Percentiles rank a stretch among this genome's conserved stretches.
These are phyloP conservation scores for Silvanus unidentatus DNA, from an alignment of 2,888 invertebrate genomes.

Conservation along the genomic window DNA sequence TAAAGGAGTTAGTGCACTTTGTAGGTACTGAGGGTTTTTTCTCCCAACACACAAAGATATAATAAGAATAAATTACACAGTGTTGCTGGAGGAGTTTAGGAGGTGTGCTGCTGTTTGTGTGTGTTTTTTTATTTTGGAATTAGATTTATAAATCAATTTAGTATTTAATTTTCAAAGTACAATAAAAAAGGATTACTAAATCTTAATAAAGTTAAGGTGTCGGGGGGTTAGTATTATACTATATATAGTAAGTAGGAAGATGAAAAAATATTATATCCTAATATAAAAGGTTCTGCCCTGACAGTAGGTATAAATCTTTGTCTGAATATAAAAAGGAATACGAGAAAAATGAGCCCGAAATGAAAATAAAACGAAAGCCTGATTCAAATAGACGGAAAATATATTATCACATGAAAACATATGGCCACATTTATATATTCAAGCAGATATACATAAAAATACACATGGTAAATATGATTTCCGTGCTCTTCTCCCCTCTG, in stretches of 20 bases:
- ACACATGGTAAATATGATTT: too few relatives aligned
- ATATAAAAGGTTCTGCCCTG: constrained; percentile 44
- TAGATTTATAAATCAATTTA: constrained; percentile 28
- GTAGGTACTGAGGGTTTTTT: too few relatives aligned
- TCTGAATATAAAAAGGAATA: constrained; percentile 45
- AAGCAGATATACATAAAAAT: constrained; percentile 14
- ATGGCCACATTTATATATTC: constrained; percentile 31
- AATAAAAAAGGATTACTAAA: constrained; percentile 36
- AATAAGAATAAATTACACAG: too few relatives aligned
- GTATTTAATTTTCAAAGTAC: constrained; percentile 26
- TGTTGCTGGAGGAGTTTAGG: too few relatives aligned
- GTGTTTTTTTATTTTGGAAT: constrained; percentile 12
- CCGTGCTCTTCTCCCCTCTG: too few relatives aligned
- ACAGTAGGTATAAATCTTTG: constrained; percentile 47
- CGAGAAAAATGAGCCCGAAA: constrained; percentile 46
- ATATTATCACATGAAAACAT: constrained; percentile 41
- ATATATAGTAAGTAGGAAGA: constrained; percentile 21
- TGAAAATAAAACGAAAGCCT: constrained; percentile 45
- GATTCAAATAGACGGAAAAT: constrained; percentile 45
- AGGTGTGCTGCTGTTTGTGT: too few relatives aligned
- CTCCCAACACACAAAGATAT: too few relatives aligned
- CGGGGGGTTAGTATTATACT: constrained; percentile 14
- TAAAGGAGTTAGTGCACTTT: too few relatives aligned
- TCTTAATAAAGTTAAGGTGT: constrained; percentile 38
- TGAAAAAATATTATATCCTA: constrained; percentile 47